Base-by-base conservation (phyloP, 2,113 vertebrate species). In the Paracanthobrama guichenoti region DNA sequence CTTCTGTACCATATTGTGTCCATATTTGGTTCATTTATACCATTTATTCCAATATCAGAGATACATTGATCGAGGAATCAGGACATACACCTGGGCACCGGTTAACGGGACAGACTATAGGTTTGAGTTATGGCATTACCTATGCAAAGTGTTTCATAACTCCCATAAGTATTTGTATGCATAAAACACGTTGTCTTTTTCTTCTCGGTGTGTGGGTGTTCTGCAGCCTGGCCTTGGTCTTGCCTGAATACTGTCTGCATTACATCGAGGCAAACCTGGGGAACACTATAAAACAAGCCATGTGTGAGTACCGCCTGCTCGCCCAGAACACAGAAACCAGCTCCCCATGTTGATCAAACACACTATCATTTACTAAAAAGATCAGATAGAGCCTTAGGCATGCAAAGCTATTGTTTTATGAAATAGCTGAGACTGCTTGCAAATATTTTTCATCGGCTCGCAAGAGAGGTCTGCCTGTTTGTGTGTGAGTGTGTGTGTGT, bases 101-200 rank as follows among this genome's bases (percentile, higher is more conserved):
- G 97, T 99, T 86, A 99, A 98, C 86, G 97, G 96, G 85, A 99
- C 98, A 85, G 98, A 99, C 91, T 99, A 99, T 94, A 98, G 98
- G 98, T 99, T 48, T 57, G 62, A 55, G 53, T 55, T 8, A 2
- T 8, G 42, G 46, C 44, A 31, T 53, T 53, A 50, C 72, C 46
- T 53, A 28, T 72, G 69, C 69, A 50, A 75, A 75, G 44, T 53
- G 57, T 44, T 57, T 53, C 62, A n/a, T 78, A 53, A 81, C 55
- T 55, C 14, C 76, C 31, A 24, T 14, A 69, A 26, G 31, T 66
- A 67, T 31, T 67, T 83, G 18, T 42, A 55, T 75, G n/a, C 76
- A n/a, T 74, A 35, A 67, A 66, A 57, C 16, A 66, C 62, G 6
- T 62, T 82, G 12, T 80, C 16, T 73, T 67, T 86, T 76, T 2